Base-by-base conservation (phyloP, 1,140 invertebrate genomes). In the Aphelinus atriplicis region DNA sequence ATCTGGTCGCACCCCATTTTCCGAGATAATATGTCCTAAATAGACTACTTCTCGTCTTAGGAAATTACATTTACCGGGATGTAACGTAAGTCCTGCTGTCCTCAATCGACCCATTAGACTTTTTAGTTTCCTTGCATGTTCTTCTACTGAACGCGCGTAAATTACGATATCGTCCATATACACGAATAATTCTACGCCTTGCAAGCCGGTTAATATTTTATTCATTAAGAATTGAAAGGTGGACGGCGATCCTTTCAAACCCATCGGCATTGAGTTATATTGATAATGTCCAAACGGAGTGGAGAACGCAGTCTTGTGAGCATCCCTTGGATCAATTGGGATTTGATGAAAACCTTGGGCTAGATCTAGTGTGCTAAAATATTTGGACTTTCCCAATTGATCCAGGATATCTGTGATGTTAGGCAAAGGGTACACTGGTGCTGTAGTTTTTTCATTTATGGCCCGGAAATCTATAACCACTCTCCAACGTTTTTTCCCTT, bases 161-260 rank as follows among this genome's bases (percentile, higher is more conserved):
- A 84, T 69, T 9, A 86, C 77, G 2, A 84, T 80, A 71, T 88
- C 87, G 74, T 89, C 86, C 47, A 86, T 58, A 72, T 87, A 89
- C 10, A 84, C 78, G 47, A 83, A 80, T 77, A 81, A 3, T 48
- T 50, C 42, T 3, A 43, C 5, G 42, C 45, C 26, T 45, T 3
- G 2, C 5, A 61, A 3, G 82, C 73, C 80, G 5, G 64, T 60
- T 6, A 68, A 62, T 2, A 26, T 26, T 26, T 26, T 26, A 26
- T 26, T 26, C 26, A 26, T 26, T 26, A n/a, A 26, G 26, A 26
- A 26, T 26, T 86, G 81, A 80, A 89, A 88, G 51, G 79, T 82
- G 1, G 73, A 76, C 3, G 83, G 83, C 7, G 80, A 78, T 66
- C 78, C 82, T 72, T 80, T 82, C 6, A 88, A 66, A 81, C 58